Evolutionary conservation across 1,140 invertebrate species (phyloP).

Genomic region (Tyrophagus putrescentiae): DNA sequence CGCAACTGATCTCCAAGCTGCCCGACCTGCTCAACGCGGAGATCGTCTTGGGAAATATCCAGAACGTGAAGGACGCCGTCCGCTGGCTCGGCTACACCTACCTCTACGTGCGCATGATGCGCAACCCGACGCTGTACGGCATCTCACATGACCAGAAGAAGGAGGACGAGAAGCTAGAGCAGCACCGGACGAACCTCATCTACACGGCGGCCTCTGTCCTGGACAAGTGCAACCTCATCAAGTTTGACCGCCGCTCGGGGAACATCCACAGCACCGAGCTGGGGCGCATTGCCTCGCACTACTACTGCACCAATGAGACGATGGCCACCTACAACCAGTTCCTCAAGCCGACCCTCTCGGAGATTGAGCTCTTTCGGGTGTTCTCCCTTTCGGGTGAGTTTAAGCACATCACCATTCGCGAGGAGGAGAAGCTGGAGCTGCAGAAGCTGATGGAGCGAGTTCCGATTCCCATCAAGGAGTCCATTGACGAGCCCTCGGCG

Average conservation of each 20-base stretch:
- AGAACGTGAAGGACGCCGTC: constrained; percentile 84
- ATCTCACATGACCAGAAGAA: constrained; percentile 57
- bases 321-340: constrained; percentile 94
- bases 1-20: constrained; percentile 48
- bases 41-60: constrained; percentile 87
- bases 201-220: constrained; percentile 84
- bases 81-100: constrained; percentile 95
- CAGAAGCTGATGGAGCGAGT: constrained; percentile 94
- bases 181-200: constrained; percentile 81
- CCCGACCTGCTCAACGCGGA: constrained; percentile 97
- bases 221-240: constrained; percentile 77
- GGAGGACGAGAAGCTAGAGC: constrained; percentile 67
- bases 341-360: constrained; percentile 85
- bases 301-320: constrained; percentile 92
- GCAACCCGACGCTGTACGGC: constrained; percentile 72
- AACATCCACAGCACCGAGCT: constrained; percentile 82
- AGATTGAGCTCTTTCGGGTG: constrained; percentile 96
- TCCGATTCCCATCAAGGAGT: constrained; percentile 97
- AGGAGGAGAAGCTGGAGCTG: constrained; percentile 94
- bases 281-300: constrained; percentile 92
- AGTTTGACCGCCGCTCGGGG: constrained; percentile 90
- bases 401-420: constrained; percentile 76
- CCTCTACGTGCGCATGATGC: constrained; percentile 75
- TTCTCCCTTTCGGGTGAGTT: constrained; percentile 95
- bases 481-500: constrained; percentile 92